A percentile compares a stretch with the other conserved stretches of the same genome.
These are phyloP conservation scores for Eubasilissa splendida DNA, from an alignment of 2,888 invertebrate species.

Conservation along the genomic window DNA sequence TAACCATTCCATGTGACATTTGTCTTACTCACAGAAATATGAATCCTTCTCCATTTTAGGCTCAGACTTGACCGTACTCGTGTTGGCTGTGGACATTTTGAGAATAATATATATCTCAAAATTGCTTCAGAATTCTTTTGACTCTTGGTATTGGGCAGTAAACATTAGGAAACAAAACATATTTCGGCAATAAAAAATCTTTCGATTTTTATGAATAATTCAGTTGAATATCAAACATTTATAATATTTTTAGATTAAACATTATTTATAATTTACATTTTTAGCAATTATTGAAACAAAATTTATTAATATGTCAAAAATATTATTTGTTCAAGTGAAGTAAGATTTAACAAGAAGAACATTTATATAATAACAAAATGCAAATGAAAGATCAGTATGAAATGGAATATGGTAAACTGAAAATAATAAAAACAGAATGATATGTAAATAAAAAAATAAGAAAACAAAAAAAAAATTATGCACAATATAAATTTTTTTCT, in stretches of 20 bases:
- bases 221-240: no score
- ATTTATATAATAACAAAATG: constrained; percentile 33
- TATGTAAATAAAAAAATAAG: constrained; percentile 11
- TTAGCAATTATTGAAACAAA: no score
- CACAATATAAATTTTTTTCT: no score
- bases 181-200: neutral
- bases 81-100: constrained; percentile 68
- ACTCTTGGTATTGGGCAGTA: neutral
- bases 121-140: constrained; percentile 9
- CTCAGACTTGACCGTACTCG: constrained; percentile 69
- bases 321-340: constrained; percentile 12
- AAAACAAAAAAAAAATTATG: constrained; percentile 13
- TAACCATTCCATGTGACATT: constrained; percentile 36
- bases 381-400: constrained; percentile 35
- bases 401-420: constrained; percentile 23
- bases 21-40: constrained; percentile 74
- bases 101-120: constrained; percentile 30
- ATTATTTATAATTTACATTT: neutral
- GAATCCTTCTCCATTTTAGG: constrained; percentile 71
- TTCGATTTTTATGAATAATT: no score
- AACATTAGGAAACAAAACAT: constrained; percentile 23
- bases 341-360: constrained; percentile 27
- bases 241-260: neutral
- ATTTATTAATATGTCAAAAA: neutral
- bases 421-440: constrained; percentile 32